These are phyloP conservation scores for Gonatopus flavifemur DNA, from an alignment of 1,140 invertebrate species.

Conservation along the genomic window DNA sequence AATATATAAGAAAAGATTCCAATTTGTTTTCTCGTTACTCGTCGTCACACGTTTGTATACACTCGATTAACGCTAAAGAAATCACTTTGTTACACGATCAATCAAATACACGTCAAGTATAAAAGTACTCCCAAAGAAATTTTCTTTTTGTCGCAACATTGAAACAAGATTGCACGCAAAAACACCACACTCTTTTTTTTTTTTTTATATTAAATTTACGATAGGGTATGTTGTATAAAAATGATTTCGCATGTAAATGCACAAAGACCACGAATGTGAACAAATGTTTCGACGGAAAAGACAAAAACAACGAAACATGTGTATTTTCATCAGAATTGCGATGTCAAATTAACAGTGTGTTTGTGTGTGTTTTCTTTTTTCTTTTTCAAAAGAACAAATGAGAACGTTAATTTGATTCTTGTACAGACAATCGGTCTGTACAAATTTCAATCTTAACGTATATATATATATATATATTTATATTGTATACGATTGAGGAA, in stretches of 20 bases:
- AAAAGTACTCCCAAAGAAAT: background rate
- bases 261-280: conserved; percentile 16
- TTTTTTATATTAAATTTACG: too few relatives aligned
- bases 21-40: too few relatives aligned
- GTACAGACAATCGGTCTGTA: conserved; percentile 14
- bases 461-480: too few relatives aligned
- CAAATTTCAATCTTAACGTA: background rate
- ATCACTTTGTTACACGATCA: background rate
- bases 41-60: too few relatives aligned
- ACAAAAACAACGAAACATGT: too few relatives aligned
- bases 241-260: conserved; percentile 28
- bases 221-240: conserved; percentile 35
- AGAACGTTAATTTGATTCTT: conserved; percentile 17
- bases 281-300: conserved; percentile 15
- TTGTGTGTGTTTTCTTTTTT: conserved; percentile 11
- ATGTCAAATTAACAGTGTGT: too few relatives aligned
- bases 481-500: conserved; percentile 9
- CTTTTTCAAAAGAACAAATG: conserved; percentile 24
- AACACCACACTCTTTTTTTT: conserved; percentile 36
- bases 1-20: too few relatives aligned
- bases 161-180: conserved; percentile 47
- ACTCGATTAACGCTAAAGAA: conserved; percentile 9
- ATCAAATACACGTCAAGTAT: background rate
- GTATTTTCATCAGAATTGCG: too few relatives aligned
- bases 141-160: conserved; percentile 35